Conservation (phyloP, 2,113 vertebrate genomes). For the Notechis scutatus region DNA sequence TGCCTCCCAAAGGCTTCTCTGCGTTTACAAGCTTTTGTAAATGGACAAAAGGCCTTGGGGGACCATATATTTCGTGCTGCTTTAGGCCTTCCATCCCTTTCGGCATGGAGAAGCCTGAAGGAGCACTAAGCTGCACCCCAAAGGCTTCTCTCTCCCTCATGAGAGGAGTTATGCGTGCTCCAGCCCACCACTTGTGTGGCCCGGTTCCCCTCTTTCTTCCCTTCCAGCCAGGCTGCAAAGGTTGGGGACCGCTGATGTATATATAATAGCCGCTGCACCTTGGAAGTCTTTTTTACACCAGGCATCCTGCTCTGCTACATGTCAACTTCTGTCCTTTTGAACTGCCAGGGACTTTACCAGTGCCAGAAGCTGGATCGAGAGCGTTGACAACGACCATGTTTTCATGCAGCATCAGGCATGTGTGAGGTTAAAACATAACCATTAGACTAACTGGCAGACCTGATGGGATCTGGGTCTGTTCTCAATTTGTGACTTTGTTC, state of each 20-base stretch:
- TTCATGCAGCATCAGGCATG: neutral
- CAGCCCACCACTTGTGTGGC: too few relatives aligned
- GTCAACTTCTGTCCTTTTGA: neutral
- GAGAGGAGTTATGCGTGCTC: too few relatives aligned
- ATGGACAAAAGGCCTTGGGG: too few relatives aligned
- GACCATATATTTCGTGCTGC: too few relatives aligned
- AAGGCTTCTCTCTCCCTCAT: too few relatives aligned
- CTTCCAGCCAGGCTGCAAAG: too few relatives aligned
- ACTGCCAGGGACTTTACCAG: neutral
- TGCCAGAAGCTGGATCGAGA: neutral
- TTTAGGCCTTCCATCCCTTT: too few relatives aligned
- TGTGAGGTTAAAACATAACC: neutral
- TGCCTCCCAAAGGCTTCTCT: too few relatives aligned
- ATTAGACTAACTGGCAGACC: neutral
- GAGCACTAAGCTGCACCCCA: too few relatives aligned
- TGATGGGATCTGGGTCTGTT: neutral
- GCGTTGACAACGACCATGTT: neutral
- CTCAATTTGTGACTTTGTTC: neutral
- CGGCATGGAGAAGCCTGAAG: too few relatives aligned
- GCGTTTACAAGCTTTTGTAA: too few relatives aligned
- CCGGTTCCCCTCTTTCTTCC: too few relatives aligned
- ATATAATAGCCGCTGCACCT: neutral
- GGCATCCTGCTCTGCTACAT: neutral
- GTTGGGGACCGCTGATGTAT: neutral
- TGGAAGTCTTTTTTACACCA: neutral